Conservation (phyloP, 2,113 vertebrate species). For the Macquaria australasica region DNA sequence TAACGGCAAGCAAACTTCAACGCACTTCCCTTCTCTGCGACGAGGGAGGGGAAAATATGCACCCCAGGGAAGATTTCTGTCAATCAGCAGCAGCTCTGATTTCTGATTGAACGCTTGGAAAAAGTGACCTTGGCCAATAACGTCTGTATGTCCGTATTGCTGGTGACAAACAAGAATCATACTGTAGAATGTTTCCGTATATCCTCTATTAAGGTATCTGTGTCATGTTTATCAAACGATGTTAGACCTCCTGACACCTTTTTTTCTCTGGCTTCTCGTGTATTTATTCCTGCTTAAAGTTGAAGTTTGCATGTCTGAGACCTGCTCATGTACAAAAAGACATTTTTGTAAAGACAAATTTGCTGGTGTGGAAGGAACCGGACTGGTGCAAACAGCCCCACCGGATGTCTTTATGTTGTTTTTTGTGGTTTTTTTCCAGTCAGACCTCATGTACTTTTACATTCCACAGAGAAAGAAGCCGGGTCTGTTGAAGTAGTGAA, state of each 20-base stretch:
- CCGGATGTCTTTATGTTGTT: neutral
- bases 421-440: constrained; percentile 8
- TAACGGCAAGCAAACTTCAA: constrained; percentile 53
- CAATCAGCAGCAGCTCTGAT: constrained; percentile 56
- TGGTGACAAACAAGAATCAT: constrained; percentile 34
- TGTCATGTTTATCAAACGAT: constrained; percentile 29
- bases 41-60: constrained; percentile 29
- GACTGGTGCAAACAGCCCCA: neutral
- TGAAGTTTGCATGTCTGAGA: constrained; percentile 75
- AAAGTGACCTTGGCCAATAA: constrained; percentile 80
- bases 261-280: constrained; percentile 30
- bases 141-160: constrained; percentile 61
- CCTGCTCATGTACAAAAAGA: constrained; percentile 54
- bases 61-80: constrained; percentile 35
- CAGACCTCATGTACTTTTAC: constrained; percentile 71
- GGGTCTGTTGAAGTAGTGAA: constrained; percentile 43
- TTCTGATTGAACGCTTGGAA: constrained; percentile 60
- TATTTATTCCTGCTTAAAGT: constrained; percentile 70
- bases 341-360: constrained; percentile 29
- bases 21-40: neutral
- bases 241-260: constrained; percentile 12
- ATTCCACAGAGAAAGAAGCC: constrained; percentile 69
- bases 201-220: constrained; percentile 17
- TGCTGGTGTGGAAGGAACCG: constrained; percentile 27
- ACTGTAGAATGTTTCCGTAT: constrained; percentile 55